Conservation (phyloP, 2,797 vertebrate genomes). For the Alectoris magna region DNA sequence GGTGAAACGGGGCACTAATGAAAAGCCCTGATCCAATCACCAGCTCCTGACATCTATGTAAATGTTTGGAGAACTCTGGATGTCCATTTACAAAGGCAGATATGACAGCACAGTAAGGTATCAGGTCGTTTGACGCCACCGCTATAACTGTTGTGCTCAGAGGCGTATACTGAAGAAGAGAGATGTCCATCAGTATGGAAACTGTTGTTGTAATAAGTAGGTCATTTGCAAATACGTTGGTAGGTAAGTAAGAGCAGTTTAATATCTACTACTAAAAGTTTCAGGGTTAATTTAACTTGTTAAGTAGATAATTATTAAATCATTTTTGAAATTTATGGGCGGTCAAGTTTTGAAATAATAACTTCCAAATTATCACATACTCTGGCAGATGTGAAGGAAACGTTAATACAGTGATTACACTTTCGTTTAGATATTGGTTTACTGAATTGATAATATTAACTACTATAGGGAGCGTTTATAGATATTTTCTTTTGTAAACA, state of each 20-base stretch:
- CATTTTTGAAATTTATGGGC: conserved; percentile 16
- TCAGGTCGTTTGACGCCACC: not conserved
- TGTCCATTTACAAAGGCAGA: not conserved
- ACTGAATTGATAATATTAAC: not conserved
- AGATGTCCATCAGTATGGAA: not conserved
- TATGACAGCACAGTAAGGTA: not conserved
- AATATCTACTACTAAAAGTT: conserved; percentile 7
- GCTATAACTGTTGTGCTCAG: not conserved
- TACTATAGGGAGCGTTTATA: not conserved
- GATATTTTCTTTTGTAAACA: not conserved
- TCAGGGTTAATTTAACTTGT: conserved; percentile 48
- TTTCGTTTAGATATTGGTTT: not conserved
- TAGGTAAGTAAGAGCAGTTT: conserved; percentile 25
- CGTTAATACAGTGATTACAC: not conserved
- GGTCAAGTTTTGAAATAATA: conserved; percentile 37
- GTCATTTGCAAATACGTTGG: conserved; percentile 26
- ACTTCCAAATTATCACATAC: not conserved
- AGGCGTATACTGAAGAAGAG: not conserved
- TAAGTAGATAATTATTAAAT: conserved; percentile 16
- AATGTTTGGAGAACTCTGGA: not conserved
- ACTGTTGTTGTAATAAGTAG: not conserved
- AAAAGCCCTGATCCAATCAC: not conserved
- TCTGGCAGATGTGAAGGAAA: not conserved
- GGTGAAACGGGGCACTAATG: not conserved
- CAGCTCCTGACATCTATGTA: not conserved